These are phyloP conservation scores for Stenurella melanura DNA, from an alignment of 2,888 invertebrate genomes.

Conservation along the genomic window DNA sequence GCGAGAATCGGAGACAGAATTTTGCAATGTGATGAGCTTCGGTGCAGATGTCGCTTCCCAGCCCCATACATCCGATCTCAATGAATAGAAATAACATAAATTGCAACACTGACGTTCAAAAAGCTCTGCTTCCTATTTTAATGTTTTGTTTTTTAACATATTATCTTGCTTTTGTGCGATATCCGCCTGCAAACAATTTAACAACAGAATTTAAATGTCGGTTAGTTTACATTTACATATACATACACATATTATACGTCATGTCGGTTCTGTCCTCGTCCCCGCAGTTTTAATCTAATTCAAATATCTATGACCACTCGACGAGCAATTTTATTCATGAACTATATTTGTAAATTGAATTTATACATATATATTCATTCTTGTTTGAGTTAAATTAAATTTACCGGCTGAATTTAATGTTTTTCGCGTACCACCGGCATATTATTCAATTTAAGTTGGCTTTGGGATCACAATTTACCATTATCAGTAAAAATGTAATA, in stretches of 20 bases:
- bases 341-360: constrained; percentile 16
- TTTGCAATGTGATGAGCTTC: not conserved
- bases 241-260: too few species aligned
- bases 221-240: not conserved
- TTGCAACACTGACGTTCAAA: not conserved
- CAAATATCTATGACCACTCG: constrained; percentile 8
- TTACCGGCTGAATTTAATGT: constrained; percentile 10
- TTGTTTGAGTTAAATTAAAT: constrained; percentile 15
- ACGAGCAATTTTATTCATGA: constrained; percentile 15
- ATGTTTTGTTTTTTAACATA: too few species aligned
- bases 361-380: constrained; percentile 9
- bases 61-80: not conserved
- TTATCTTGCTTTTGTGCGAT: not conserved
- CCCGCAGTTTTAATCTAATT: constrained; percentile 7
- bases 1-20: not conserved
- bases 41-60: not conserved
- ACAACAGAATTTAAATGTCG: not conserved
- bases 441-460: not conserved
- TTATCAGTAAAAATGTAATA: not conserved
- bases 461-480: not conserved
- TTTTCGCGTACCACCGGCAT: not conserved
- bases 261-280: not conserved
- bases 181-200: not conserved
- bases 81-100: not conserved
- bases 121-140: not conserved